phyloP scores from a whole-genome alignment of 2,888 invertebrate species.

The Abrostola tripartita region DNA sequence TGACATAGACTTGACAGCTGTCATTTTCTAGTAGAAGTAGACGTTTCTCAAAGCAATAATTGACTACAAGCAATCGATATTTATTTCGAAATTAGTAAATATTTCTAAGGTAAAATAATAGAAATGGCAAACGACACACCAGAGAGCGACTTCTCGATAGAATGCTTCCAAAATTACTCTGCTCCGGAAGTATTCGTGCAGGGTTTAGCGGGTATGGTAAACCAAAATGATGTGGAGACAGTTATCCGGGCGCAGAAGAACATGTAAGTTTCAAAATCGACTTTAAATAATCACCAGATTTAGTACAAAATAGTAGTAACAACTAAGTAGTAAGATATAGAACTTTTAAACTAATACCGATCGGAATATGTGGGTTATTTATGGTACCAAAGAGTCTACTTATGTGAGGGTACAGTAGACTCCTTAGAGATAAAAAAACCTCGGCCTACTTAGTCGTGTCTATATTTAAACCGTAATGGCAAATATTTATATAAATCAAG shows the following conservation, averaged over 20 bases:
- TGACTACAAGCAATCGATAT: slow-evolving; percentile 26
- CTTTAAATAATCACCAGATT: not conserved
- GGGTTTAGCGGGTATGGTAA: slow-evolving; percentile 96
- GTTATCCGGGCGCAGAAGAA: slow-evolving; percentile 97
- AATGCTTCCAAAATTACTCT: slow-evolving; percentile 96
- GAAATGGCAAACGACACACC: slow-evolving; percentile 89
- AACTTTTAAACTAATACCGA: too few species aligned
- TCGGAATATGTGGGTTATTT: too few species aligned
- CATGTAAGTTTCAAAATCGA: slow-evolving; percentile 89
- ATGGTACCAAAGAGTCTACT: too few species aligned
- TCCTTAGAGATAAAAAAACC: too few species aligned
- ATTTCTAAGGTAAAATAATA: not conserved
- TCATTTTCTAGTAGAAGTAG: not conserved
- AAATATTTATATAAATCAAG: too few species aligned
- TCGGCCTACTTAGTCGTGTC: too few species aligned
- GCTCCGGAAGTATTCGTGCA: slow-evolving; percentile 98
- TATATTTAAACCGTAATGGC: too few species aligned
- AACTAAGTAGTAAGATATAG: not conserved
- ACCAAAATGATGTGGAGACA: slow-evolving; percentile 96
- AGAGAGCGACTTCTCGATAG: slow-evolving; percentile 92
- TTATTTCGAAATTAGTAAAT: not conserved
- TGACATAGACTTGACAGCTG: not conserved
- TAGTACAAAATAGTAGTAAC: not conserved
- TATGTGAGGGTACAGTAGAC: too few species aligned
- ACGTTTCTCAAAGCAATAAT: too few species aligned